phyloP scores from a whole-genome alignment of 2,113 vertebrate genomes.

The Archilochus colubris region DNA sequence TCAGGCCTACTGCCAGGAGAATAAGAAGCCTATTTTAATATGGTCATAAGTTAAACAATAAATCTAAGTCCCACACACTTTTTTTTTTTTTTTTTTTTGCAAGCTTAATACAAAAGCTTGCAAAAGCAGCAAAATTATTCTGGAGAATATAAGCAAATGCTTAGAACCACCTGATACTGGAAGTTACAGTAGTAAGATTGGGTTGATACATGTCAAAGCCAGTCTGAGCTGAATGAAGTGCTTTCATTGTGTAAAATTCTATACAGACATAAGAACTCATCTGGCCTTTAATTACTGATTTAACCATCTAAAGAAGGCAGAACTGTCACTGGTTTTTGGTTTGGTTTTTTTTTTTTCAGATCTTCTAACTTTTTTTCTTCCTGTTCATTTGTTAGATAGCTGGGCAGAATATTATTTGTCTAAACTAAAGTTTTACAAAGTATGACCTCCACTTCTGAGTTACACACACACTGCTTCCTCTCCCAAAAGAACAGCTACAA shows the following conservation, averaged over 20 bases:
- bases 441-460: not conserved
- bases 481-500: not conserved
- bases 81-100: not conserved
- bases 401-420: not conserved
- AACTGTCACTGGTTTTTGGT: not conserved
- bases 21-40: not conserved
- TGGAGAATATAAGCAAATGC: not conserved
- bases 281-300: not conserved
- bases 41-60: conserved; percentile 22
- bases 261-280: not conserved
- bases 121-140: not conserved
- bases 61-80: not conserved
- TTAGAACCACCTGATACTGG: not conserved
- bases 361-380: not conserved
- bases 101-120: not conserved
- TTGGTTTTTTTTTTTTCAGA: not conserved
- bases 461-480: not conserved
- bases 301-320: not conserved
- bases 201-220: not conserved
- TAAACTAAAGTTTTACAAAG: not conserved
- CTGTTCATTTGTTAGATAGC: not conserved
- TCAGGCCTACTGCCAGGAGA: not conserved
- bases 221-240: not conserved
- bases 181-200: not conserved
- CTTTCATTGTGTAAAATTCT: not conserved